Percentiles rank a stretch among this genome's conserved stretches.
These are phyloP conservation scores for Zeus faber DNA, from an alignment of 2,113 vertebrate species.

Conservation along the genomic window DNA sequence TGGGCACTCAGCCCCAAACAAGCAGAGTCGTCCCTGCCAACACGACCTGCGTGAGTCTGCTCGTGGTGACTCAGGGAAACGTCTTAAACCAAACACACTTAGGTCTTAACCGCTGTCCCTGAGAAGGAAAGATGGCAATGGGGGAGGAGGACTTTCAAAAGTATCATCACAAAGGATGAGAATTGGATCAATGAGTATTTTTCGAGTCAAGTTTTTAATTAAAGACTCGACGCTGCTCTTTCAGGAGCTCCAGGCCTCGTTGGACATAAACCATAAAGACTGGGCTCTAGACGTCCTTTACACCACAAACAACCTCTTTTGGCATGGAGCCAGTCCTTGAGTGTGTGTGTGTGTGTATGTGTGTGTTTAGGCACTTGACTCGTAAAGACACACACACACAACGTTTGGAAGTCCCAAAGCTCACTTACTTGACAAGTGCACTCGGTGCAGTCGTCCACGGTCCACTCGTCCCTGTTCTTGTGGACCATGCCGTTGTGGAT, in stretches of 20 bases:
- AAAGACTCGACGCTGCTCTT: too few species aligned
- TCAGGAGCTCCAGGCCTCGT: too few species aligned
- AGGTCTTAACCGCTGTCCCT: too few species aligned
- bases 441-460: slow-evolving; percentile 93
- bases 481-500: slow-evolving; percentile 90
- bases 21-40: slow-evolving; percentile 33
- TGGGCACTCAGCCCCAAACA: slow-evolving; percentile 29
- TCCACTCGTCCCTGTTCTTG: slow-evolving; percentile 91
- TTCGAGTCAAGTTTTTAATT: too few species aligned
- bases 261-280: too few species aligned
- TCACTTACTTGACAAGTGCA: slow-evolving; percentile 85
- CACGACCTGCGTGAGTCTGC: slow-evolving; percentile 27
- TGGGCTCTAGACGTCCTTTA: too few species aligned
- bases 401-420: neutral
- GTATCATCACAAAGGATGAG: too few species aligned
- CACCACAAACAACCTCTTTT: slow-evolving; percentile 34
- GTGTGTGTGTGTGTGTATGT: neutral
- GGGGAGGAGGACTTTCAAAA: too few species aligned
- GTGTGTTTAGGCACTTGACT: slow-evolving; percentile 8
- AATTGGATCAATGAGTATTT: too few species aligned
- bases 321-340: slow-evolving; percentile 23
- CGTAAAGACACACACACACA: slow-evolving; percentile 1
- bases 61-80: slow-evolving; percentile 16
- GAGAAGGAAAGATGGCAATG: too few species aligned
- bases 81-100: too few species aligned